Conservation (phyloP, 2,113 vertebrate species). For the Aix galericulata region DNA sequence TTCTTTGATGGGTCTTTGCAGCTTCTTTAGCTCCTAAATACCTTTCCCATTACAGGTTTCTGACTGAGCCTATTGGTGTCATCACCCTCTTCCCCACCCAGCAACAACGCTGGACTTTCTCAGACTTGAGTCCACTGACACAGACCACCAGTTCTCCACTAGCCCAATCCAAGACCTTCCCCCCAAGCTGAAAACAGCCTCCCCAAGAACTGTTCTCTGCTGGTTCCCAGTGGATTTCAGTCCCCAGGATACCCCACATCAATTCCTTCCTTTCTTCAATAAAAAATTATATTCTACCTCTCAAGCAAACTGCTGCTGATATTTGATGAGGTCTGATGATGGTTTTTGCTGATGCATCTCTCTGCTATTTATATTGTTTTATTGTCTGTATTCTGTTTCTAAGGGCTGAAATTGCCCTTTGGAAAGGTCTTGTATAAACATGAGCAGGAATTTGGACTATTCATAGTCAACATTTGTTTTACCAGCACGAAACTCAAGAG, state of each 20-base stretch:
- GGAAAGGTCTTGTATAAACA: slow-evolving; percentile 48
- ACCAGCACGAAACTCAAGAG: slow-evolving; percentile 53
- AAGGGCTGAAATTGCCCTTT: slow-evolving; percentile 25
- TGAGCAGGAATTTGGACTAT: slow-evolving; percentile 69
- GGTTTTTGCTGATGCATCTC: neutral
- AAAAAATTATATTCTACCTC: neutral
- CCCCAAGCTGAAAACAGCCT: fast-evolving
- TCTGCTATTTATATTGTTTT: slow-evolving; percentile 28
- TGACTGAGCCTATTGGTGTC: neutral
- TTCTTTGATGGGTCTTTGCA: neutral
- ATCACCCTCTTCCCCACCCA: neutral
- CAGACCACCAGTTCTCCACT: neutral
- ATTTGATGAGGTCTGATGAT: neutral
- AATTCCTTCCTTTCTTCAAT: neutral
- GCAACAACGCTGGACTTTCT: neutral
- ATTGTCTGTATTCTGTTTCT: slow-evolving; percentile 11
- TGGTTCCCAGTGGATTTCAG: neutral
- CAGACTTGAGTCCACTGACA: neutral
- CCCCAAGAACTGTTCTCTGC: neutral
- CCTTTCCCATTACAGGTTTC: neutral
- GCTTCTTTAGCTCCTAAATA: neutral
- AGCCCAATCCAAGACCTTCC: neutral
- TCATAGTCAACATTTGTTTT: slow-evolving; percentile 62
- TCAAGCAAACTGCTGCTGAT: neutral
- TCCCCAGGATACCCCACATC: neutral